phyloP scores from a whole-genome alignment of 2,888 invertebrate species.

The Synanthedon tipuliformis region DNA sequence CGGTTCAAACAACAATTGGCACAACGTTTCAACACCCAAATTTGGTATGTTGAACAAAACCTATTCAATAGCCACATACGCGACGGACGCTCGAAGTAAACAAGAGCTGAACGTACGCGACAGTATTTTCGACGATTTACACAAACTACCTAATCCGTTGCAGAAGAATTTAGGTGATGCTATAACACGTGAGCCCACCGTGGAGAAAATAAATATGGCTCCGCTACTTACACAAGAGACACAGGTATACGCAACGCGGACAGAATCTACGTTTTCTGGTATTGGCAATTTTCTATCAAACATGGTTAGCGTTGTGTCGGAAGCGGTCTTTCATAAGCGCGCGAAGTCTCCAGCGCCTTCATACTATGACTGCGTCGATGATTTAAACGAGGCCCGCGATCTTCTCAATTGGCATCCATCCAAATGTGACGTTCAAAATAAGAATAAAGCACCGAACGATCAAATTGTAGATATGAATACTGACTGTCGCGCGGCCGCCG shows the following conservation, averaged over 20 bases:
- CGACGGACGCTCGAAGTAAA: constrained; percentile 29
- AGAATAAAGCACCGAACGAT: constrained; percentile 35
- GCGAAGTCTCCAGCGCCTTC: constrained; percentile 23
- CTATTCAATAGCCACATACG: constrained; percentile 36
- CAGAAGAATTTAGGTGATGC: constrained; percentile 55
- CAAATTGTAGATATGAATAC: constrained; percentile 30
- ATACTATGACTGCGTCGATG: constrained; percentile 34
- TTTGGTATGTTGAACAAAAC: constrained; percentile 12
- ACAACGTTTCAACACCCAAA: constrained; percentile 17
- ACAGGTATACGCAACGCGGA: neutral
- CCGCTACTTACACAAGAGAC: neutral
- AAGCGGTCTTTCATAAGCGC: constrained; percentile 38
- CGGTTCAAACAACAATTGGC: constrained; percentile 25
- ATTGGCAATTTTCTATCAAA: constrained; percentile 46
- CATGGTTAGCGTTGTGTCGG: constrained; percentile 39
- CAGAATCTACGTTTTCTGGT: constrained; percentile 24
- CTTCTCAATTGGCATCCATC: constrained; percentile 22
- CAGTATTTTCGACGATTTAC: constrained; percentile 35
- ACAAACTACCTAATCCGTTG: constrained; percentile 43
- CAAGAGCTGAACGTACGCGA: constrained; percentile 32
- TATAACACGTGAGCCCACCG: constrained; percentile 23
- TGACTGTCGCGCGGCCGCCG: constrained; percentile 32
- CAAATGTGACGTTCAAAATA: constrained; percentile 42
- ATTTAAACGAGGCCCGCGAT: constrained; percentile 15
- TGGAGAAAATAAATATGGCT: constrained; percentile 5